These are phyloP conservation scores for Drosophila melanica DNA, from an alignment of 1,140 invertebrate genomes.

Conservation along the genomic window DNA sequence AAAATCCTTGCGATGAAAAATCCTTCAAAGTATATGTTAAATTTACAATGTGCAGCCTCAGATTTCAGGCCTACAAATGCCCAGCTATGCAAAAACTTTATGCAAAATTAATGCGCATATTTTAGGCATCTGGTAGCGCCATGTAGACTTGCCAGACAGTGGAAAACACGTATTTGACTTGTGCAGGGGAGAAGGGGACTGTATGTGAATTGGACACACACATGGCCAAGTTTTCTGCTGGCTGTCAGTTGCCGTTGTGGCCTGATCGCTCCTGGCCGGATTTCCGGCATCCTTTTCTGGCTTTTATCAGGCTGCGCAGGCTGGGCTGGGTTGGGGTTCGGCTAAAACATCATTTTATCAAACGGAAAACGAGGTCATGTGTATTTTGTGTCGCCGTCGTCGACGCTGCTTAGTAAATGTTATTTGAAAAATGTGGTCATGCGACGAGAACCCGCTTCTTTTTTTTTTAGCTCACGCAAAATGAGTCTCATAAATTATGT, in stretches of 20 bases:
- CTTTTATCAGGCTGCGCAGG: constrained; percentile 42
- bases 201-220: constrained; percentile 16
- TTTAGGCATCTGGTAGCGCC: constrained; percentile 31
- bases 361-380: constrained; percentile 65
- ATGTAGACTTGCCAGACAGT: constrained; percentile 19
- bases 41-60: constrained; percentile 58
- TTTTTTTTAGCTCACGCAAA: constrained; percentile 36
- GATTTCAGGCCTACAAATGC: constrained; percentile 9
- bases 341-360: constrained; percentile 65
- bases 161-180: constrained; percentile 5
- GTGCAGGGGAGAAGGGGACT: no score
- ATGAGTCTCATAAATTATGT: constrained; percentile 69
- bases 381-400: constrained; percentile 39
- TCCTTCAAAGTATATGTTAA: constrained; percentile 42
- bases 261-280: constrained; percentile 47
- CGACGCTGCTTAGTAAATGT: constrained; percentile 23
- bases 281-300: constrained; percentile 42
- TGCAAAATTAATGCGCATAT: constrained; percentile 66
- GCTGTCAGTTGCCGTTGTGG: constrained; percentile 35
- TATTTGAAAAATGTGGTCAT: constrained; percentile 44
- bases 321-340: not conserved
- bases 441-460: constrained; percentile 7
- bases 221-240: constrained; percentile 31
- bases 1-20: constrained; percentile 8
- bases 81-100: constrained; percentile 33